Percentiles rank a stretch among this genome's conserved stretches.
Evolutionary conservation across 2,888 invertebrate species (phyloP).

Genomic region (Neoaliturus tenellus): DNA sequence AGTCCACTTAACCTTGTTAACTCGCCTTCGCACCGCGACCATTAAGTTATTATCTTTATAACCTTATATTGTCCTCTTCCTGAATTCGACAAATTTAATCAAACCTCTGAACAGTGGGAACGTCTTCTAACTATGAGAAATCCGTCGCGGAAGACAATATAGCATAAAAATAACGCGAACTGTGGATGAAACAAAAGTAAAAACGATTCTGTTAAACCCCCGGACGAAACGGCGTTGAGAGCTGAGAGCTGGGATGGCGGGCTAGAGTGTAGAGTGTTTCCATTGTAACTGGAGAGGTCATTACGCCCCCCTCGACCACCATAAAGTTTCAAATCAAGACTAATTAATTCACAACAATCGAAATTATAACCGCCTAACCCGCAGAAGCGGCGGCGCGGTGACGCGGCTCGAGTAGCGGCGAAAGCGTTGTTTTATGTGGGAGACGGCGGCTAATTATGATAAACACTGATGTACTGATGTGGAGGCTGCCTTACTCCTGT

Average conservation of each 20-base stretch:
- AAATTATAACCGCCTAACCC: conserved; percentile 41
- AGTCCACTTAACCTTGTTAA: no score
- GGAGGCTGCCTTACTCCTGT: no score
- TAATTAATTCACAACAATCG: conserved; percentile 48
- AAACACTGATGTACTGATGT: no score
- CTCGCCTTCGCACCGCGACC: not conserved
- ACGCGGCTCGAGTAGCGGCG: not conserved
- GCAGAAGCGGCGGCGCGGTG: not conserved
- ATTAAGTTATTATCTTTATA: not conserved
- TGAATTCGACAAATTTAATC: conserved; percentile 2
- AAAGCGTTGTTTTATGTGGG: not conserved
- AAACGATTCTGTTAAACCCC: conserved; percentile 37
- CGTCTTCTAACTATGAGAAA: not conserved
- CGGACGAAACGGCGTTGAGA: no score
- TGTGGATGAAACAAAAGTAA: conserved; percentile 39
- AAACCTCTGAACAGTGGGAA: not conserved
- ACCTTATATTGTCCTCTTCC: not conserved
- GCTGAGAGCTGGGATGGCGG: conserved; percentile 20
- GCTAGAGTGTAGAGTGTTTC: not conserved
- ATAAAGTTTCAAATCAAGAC: conserved; percentile 51
- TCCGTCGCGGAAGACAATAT: not conserved
- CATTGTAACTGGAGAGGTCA: conserved; percentile 40
- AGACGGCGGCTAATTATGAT: conserved; percentile 1
- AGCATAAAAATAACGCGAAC: conserved; percentile 21
- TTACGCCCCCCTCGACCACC: conserved; percentile 19